phyloP scores from a whole-genome alignment of 2,888 invertebrate genomes.

The Cosmia trapezina region DNA sequence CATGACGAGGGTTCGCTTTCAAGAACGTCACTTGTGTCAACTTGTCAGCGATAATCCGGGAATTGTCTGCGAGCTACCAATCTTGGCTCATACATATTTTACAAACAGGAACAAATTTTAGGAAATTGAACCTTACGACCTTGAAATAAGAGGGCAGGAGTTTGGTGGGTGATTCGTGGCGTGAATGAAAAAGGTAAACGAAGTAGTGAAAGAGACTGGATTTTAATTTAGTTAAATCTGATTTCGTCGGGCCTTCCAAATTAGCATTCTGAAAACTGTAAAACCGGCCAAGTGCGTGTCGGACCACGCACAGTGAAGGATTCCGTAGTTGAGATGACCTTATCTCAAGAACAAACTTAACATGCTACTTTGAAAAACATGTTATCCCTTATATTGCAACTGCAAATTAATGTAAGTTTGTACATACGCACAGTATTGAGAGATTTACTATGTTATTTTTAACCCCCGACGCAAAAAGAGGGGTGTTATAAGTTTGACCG shows the following conservation, averaged over 20 bases:
- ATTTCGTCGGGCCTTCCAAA: not conserved
- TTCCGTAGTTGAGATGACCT: too few relatives aligned
- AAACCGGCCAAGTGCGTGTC: too few relatives aligned
- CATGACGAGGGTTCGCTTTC: slow-evolving; percentile 63
- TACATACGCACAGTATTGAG: too few relatives aligned
- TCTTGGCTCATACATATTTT: slow-evolving; percentile 41
- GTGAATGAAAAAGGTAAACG: slow-evolving; percentile 13
- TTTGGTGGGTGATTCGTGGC: not conserved
- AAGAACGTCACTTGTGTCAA: slow-evolving; percentile 55
- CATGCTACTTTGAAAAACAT: too few relatives aligned
- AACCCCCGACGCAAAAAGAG: too few relatives aligned
- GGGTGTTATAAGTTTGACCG: too few relatives aligned
- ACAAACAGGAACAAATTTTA: not conserved
- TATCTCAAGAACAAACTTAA: too few relatives aligned
- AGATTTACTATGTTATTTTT: too few relatives aligned
- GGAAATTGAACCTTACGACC: slow-evolving; percentile 26
- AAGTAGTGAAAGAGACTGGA: slow-evolving; percentile 8
- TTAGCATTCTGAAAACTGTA: not conserved
- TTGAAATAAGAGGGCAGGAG: not conserved
- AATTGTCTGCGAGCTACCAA: slow-evolving; percentile 47
- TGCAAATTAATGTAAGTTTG: too few relatives aligned
- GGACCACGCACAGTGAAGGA: too few relatives aligned
- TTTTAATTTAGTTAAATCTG: slow-evolving; percentile 7
- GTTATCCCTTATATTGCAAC: too few relatives aligned
- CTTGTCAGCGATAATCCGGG: slow-evolving; percentile 61